phyloP scores from a whole-genome alignment of 1,140 invertebrate genomes.

The Neodiprion virginianus region DNA sequence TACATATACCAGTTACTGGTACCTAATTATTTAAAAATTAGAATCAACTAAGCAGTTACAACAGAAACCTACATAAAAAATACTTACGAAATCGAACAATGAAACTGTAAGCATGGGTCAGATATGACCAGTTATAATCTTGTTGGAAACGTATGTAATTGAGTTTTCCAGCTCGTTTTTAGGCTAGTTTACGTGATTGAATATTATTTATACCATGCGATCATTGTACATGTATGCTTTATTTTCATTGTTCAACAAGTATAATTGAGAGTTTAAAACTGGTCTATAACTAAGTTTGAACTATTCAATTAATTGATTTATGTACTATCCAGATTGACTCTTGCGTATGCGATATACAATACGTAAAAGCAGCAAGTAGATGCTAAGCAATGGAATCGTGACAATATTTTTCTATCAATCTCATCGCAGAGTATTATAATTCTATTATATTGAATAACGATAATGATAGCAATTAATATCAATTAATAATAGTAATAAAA shows the following conservation, averaged over 20 bases:
- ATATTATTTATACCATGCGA: conserved; percentile 34
- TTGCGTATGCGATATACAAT: background rate
- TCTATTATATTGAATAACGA: conserved; percentile 44
- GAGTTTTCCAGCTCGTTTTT: conserved; percentile 21
- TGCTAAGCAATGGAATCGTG: conserved; percentile 33
- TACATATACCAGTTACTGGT: too few species aligned
- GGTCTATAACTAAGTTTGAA: background rate
- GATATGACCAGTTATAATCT: background rate
- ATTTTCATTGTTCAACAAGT: background rate
- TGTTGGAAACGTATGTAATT: conserved; percentile 12
- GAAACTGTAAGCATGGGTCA: too few species aligned
- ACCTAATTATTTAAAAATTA: too few species aligned
- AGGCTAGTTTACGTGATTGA: conserved; percentile 19
- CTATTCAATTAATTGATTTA: background rate
- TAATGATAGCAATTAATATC: conserved; percentile 35
- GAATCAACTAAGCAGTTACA: too few species aligned
- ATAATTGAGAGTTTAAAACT: background rate
- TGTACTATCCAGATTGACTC: background rate
- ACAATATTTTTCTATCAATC: conserved; percentile 53
- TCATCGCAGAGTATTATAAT: conserved; percentile 48
- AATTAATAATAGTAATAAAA: conserved; percentile 27
- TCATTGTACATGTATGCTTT: background rate
- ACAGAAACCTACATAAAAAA: too few species aligned
- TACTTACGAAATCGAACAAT: too few species aligned
- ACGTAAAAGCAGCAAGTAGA: conserved; percentile 10